Percentiles rank a stretch among this genome's conserved stretches.
These are phyloP conservation scores for Dicrurus megarhynchus DNA, from an alignment of 2,113 vertebrate genomes.

Conservation along the genomic window DNA sequence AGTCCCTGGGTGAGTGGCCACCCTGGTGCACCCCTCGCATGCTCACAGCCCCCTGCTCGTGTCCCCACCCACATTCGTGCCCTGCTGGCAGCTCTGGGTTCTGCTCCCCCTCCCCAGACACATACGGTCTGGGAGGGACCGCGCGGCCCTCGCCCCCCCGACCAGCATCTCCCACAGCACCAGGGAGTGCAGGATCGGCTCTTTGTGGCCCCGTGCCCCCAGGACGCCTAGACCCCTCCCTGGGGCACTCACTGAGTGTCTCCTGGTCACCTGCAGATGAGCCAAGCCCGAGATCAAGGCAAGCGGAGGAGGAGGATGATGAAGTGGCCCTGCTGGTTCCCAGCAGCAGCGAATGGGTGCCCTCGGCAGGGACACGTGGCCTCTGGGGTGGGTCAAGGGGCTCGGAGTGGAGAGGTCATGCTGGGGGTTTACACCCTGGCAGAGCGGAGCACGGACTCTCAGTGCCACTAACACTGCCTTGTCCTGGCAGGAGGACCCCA, in stretches of 20 bases:
- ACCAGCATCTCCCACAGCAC: not conserved
- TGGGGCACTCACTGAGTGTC: accelerated
- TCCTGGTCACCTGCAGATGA: not conserved
- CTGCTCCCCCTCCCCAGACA: not conserved
- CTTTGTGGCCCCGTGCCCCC: not conserved
- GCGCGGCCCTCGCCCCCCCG: accelerated
- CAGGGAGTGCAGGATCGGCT: not conserved
- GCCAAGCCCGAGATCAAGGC: accelerated
- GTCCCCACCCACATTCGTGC: accelerated
- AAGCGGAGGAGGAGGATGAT: not conserved
- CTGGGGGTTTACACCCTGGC: not conserved
- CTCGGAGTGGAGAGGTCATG: not conserved
- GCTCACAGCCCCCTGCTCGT: not conserved
- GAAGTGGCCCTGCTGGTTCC: accelerated
- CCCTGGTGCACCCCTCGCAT: accelerated
- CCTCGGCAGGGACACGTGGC: not conserved
- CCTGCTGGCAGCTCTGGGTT: not conserved
- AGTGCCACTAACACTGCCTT: not conserved
- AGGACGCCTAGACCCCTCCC: not conserved
- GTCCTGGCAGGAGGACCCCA: conserved; percentile 49
- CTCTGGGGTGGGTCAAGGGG: not conserved
- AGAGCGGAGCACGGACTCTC: accelerated
- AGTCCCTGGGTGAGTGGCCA: not conserved
- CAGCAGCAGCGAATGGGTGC: not conserved
- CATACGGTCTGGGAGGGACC: accelerated